Base-by-base conservation (phyloP, 2,888 invertebrate species). In the Eristalis pertinax region DNA sequence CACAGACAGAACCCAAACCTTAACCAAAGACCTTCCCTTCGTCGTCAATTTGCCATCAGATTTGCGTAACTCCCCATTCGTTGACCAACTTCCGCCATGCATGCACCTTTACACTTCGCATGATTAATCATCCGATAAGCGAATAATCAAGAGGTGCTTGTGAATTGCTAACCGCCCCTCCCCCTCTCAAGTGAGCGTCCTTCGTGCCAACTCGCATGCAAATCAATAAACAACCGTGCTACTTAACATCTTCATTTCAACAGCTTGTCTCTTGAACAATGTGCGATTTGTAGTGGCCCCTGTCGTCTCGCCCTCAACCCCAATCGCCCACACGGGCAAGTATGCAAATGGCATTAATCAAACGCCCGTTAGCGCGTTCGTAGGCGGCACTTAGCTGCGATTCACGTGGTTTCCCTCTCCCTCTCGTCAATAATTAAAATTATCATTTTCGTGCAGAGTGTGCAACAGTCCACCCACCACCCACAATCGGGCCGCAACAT, bases 331-430 rank as follows among this genome's bases (percentile, higher is more conserved):
- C 58, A 24, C 38, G 26, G 73, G 69, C 84, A 68, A 69, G 87
- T 80, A 87, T 87, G 87, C 80, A 60, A 87, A 87, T 87, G 19
- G 41, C 76, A 84, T 87, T 84, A 86, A 87, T 87, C 87, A 84
- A 87, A 76, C 78, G 84, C 79, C 82, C 84, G 87, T 84, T 87
- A 84, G 80, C 84, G 69, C 75, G 38, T 64, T 67, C 29, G 87
- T 84, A 76, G 84, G 87, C 84, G 84, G 84, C 87, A 87, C 75
- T 84, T 84, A 10, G 56, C 56, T 73, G 32, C 4, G 29, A 0
- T 29, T 4, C 4, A 72, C n/a, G 43, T n/a, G 73, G 75, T 69
- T 64, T 76, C 41, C 22, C 19, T 62, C 8, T 43, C 29, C 43
- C 38, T 29, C 79, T 73, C 41, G 58, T 65, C 50, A 26, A 73